These are phyloP conservation scores for Epirrhoe tristata DNA, from an alignment of 2,888 invertebrate genomes.

Conservation along the genomic window DNA sequence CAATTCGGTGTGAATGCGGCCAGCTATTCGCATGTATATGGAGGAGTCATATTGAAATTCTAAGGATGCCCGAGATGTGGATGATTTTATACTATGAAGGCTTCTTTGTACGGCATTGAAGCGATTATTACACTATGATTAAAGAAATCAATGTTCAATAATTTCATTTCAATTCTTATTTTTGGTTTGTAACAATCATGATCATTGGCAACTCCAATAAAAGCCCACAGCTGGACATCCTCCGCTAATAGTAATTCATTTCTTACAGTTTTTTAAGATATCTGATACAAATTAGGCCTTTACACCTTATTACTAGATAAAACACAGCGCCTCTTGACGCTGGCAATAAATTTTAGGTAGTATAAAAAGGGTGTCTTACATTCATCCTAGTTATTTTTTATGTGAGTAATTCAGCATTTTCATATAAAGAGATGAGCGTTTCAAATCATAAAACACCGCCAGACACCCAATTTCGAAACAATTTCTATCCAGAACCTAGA, in stretches of 20 bases:
- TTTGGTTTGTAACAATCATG: too few species aligned
- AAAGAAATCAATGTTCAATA: neutral
- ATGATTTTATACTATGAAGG: slow-evolving; percentile 67
- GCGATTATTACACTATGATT: neutral
- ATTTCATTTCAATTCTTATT: neutral
- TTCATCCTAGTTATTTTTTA: neutral
- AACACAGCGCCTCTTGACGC: too few species aligned
- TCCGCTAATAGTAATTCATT: too few species aligned
- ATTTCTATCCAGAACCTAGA: slow-evolving; percentile 24
- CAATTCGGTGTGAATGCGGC: slow-evolving; percentile 48
- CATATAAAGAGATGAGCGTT: slow-evolving; percentile 9
- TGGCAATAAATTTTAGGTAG: too few species aligned
- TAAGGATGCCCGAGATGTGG: slow-evolving; percentile 71
- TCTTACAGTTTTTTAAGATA: too few species aligned
- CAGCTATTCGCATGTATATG: slow-evolving; percentile 73
- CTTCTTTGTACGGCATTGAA: slow-evolving; percentile 51
- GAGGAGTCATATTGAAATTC: slow-evolving; percentile 78
- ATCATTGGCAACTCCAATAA: too few species aligned
- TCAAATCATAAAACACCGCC: slow-evolving; percentile 23
- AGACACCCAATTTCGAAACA: slow-evolving; percentile 31
- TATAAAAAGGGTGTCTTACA: too few species aligned
- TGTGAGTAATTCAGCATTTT: neutral
- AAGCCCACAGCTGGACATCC: too few species aligned
- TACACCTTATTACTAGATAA: too few species aligned
- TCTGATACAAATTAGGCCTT: too few species aligned